phyloP scores from a whole-genome alignment of 2,797 vertebrate genomes.

The Acanthiza pusilla region DNA sequence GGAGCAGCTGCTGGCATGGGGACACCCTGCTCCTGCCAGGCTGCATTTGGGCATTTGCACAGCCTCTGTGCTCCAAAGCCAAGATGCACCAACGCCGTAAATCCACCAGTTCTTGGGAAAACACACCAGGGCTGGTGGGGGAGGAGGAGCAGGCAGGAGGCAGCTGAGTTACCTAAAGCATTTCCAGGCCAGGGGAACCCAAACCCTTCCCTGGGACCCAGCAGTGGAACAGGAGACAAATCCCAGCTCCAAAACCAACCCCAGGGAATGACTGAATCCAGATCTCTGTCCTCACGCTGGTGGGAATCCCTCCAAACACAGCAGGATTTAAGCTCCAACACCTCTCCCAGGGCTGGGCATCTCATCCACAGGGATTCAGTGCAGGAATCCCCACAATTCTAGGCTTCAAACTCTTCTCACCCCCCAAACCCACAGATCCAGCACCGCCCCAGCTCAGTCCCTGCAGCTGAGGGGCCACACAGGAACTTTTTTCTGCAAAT shows the following conservation, averaged over 20 bases:
- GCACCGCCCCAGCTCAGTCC: not conserved
- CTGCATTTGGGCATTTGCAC: not conserved
- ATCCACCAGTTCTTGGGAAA: not conserved
- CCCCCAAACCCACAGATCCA: fast-evolving
- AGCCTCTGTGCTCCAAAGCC: not conserved
- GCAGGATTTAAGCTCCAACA: not conserved
- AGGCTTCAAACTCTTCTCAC: not conserved
- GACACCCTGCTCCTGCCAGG: not conserved
- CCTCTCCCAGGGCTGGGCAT: not conserved
- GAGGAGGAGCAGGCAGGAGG: not conserved
- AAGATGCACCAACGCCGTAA: not conserved
- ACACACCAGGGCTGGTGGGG: not conserved
- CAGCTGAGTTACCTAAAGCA: not conserved
- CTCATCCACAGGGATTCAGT: not conserved
- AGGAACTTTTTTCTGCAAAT: not conserved
- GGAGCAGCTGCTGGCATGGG: not conserved
- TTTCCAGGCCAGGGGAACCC: not conserved
- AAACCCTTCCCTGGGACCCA: not conserved
- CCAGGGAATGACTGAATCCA: fast-evolving
- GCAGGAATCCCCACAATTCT: not conserved
- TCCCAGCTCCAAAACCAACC: not conserved
- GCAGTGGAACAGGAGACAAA: not conserved
- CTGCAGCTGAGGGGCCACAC: fast-evolving
- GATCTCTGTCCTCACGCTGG: fast-evolving
- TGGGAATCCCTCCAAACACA: not conserved